A percentile compares a stretch with the other conserved stretches of the same genome.
These are phyloP conservation scores for Synanthedon formicaeformis DNA, from an alignment of 2,888 invertebrate species.

Conservation along the genomic window DNA sequence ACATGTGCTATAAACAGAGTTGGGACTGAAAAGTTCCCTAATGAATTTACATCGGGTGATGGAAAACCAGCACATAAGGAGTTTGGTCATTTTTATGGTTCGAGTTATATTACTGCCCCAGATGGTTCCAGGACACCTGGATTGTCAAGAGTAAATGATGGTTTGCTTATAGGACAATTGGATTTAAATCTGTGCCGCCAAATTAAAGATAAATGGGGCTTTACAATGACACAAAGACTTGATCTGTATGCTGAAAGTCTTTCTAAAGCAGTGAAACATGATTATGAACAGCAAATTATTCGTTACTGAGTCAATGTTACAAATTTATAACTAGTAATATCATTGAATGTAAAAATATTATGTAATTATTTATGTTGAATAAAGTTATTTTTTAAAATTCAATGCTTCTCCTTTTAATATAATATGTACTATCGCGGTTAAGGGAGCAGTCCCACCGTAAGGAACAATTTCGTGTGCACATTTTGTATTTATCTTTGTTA, in stretches of 20 bases:
- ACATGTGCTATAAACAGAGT: conserved; percentile 95
- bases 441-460: no score
- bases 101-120: conserved; percentile 93
- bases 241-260: conserved; percentile 89
- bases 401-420: no score
- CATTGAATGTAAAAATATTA: no score
- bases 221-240: conserved; percentile 95
- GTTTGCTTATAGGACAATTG: conserved; percentile 88
- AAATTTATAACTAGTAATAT: no score
- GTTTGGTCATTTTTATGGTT: conserved; percentile 98
- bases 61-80: conserved; percentile 86
- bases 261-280: conserved; percentile 33
- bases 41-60: conserved; percentile 63
- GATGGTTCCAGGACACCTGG: conserved; percentile 93
- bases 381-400: no score
- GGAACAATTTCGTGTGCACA: no score
- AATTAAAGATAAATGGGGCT: conserved; percentile 94
- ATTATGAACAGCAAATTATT: conserved; percentile 44
- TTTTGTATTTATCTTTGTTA: no score
- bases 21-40: conserved; percentile 86
- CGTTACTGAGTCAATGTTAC: conserved; percentile 4
- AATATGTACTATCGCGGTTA: no score
- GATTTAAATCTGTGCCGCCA: conserved; percentile 96
- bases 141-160: conserved; percentile 83
- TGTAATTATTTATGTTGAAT: no score